Base-by-base conservation (phyloP, 2,113 vertebrate species). In the Promerops cafer region DNA sequence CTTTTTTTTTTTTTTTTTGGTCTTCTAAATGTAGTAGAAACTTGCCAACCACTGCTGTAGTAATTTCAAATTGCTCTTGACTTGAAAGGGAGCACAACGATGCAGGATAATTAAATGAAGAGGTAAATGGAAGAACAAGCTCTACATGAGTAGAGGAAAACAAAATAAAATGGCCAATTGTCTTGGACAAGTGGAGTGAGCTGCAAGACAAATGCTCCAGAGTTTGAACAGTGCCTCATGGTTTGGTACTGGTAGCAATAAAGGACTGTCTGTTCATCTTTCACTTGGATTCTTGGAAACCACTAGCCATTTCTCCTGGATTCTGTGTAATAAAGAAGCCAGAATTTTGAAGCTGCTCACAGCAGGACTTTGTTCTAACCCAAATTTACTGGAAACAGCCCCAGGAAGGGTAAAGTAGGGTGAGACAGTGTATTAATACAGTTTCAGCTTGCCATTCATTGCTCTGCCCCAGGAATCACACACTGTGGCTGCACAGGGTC, bases 61-160 rank as follows among this genome's bases (percentile, higher is more conserved):
- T 47, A 42, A 66, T 54, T 93, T 77, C 21, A 86, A 86, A 91
- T 83, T 10, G 60, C 78, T 79, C n/a, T 83, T 77, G 71, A 80
- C 39, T 47, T 42, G 19, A 50, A 87, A 79, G 10, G 22, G 39
- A 96, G 17, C 57, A 59, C 33, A 65, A 53, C 10, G 24, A 83
- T 59, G 23, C 35, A 57, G 16, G 42, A 77, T 54, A 83, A 69
- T 84, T 74, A 66, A 83, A 75, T 45, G 26, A 70, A 72, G 59
- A 70, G 35, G 47, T 39, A 86, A 88, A 74, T 42, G 31, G 50
- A 40, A 93, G 54, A 91, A 56, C 35, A 85, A 61, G 30, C 10
- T 60, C 63, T 52, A 49, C 40, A 5, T 1, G 8, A 56, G 28
- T 13, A 40, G 49, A 22, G 10, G 16, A 52, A 89, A 93, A 47